Percentiles rank a stretch among this genome's conserved stretches.
Conservation (phyloP, 2,113 vertebrate species). For the Carettochelys insculpta region DNA sequence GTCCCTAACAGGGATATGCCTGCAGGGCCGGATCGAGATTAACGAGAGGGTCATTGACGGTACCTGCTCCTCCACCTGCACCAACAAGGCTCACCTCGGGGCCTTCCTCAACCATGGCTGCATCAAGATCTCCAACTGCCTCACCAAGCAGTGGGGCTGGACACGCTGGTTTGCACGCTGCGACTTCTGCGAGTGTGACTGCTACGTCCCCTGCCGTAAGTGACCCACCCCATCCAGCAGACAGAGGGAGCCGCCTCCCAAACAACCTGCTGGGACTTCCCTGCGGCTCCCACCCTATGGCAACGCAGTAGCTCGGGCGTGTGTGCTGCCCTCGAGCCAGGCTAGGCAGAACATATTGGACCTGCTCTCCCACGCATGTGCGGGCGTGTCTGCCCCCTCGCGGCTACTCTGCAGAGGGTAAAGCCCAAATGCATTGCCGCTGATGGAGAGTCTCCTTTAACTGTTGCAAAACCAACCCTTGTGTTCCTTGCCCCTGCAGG, state of each 20-base stretch:
- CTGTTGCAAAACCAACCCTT: neutral
- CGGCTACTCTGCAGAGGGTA: neutral
- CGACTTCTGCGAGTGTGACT: constrained; percentile 82
- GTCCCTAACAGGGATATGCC: constrained; percentile 79
- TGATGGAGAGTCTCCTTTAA: neutral
- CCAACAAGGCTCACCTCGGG: constrained; percentile 69
- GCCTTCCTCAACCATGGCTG: constrained; percentile 73
- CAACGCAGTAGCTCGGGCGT: neutral
- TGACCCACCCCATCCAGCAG: neutral
- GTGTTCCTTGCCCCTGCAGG: neutral
- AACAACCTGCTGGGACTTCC: neutral
- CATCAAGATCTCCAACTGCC: constrained; percentile 78
- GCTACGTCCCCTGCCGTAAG: constrained; percentile 79
- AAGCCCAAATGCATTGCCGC: neutral
- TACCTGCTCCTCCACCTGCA: constrained; percentile 79
- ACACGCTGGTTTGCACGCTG: constrained; percentile 82
- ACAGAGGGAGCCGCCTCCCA: neutral
- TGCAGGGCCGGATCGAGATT: constrained; percentile 76
- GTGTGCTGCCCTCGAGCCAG: neutral
- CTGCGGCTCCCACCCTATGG: neutral
- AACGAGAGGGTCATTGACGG: constrained; percentile 77
- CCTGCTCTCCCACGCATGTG: neutral
- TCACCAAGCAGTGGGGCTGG: constrained; percentile 79
- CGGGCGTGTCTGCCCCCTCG: neutral
- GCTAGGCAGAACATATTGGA: neutral